A percentile compares a stretch with the other conserved stretches of the same genome.
Evolutionary conservation across 2,888 invertebrate species (phyloP).

Genomic region (Polyommatus iphigenia): DNA sequence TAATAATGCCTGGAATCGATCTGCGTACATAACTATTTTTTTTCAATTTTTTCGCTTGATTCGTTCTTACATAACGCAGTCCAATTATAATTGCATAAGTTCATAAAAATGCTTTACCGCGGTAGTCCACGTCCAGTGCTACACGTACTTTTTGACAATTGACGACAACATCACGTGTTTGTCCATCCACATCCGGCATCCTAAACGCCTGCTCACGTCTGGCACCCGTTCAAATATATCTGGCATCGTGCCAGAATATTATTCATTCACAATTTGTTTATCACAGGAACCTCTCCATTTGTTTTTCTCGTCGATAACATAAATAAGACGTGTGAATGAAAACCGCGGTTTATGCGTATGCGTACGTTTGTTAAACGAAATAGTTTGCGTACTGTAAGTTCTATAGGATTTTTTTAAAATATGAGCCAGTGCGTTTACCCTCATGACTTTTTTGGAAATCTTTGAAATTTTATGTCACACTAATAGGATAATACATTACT

Average conservation of each 20-base stretch:
- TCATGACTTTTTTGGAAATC: too few species aligned
- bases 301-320: background rate
- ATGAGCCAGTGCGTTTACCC: too few species aligned
- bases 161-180: background rate
- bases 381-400: background rate
- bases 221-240: background rate
- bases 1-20: too few species aligned
- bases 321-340: background rate
- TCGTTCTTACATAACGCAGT: too few species aligned
- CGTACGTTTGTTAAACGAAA: background rate
- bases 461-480: too few species aligned
- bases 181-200: background rate
- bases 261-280: constrained; percentile 23
- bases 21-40: too few species aligned
- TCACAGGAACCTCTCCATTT: background rate
- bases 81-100: too few species aligned
- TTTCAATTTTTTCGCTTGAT: too few species aligned
- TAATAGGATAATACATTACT: too few species aligned
- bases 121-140: too few species aligned
- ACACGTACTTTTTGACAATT: background rate
- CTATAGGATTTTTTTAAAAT: too few species aligned
- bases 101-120: too few species aligned
- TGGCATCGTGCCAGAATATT: background rate
- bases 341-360: background rate
- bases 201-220: background rate